Evolutionary conservation across 1,140 invertebrate genomes (phyloP).

Genomic region (Phymorhynchus buccinoides): DNA sequence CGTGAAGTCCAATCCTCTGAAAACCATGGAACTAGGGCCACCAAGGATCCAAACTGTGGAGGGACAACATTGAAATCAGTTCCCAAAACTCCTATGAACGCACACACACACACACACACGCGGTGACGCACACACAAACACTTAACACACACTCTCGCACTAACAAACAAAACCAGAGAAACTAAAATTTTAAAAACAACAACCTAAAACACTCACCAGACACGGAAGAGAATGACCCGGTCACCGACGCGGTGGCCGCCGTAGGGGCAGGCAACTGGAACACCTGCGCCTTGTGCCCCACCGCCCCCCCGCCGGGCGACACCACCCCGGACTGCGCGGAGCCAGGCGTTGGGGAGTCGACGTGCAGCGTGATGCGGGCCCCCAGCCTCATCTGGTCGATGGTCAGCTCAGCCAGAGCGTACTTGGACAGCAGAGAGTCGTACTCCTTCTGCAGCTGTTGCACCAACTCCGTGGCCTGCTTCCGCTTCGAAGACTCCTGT

Average conservation of each 20-base stretch:
- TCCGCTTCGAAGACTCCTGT: constrained; percentile 63
- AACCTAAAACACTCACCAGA: constrained; percentile 27
- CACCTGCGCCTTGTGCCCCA: constrained; percentile 57
- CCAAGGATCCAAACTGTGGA: too few relatives aligned
- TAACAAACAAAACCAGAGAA: background rate
- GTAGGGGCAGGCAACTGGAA: constrained; percentile 48
- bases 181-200: too few relatives aligned
- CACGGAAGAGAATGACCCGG: constrained; percentile 2
- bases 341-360: constrained; percentile 66
- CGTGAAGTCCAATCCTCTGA: too few relatives aligned
- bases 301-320: constrained; percentile 42
- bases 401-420: constrained; percentile 72
- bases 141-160: background rate
- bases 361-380: constrained; percentile 66
- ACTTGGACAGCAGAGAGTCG: constrained; percentile 70
- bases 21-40: too few relatives aligned
- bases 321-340: constrained; percentile 51
- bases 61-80: too few relatives aligned
- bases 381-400: constrained; percentile 73
- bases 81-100: too few relatives aligned
- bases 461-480: constrained; percentile 69
- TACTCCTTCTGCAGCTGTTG: constrained; percentile 71
- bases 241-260: constrained; percentile 33
- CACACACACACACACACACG: too few relatives aligned
- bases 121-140: too few relatives aligned